Evolutionary conservation across 2,888 invertebrate species (phyloP).

Genomic region (Uloborus plumipes): DNA sequence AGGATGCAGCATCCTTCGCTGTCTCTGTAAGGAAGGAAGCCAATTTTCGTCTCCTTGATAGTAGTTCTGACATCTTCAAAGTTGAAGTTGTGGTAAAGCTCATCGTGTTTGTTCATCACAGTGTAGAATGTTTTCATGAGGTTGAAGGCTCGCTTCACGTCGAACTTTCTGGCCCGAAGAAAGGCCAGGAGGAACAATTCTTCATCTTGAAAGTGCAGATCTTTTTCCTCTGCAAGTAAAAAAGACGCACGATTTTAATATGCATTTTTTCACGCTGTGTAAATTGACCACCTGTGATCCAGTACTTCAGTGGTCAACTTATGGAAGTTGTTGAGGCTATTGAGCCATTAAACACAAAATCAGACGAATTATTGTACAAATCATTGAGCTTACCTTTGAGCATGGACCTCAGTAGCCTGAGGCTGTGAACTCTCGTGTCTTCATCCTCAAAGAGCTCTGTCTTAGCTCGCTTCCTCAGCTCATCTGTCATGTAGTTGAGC

Average conservation of each 20-base stretch:
- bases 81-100: constrained; percentile 69
- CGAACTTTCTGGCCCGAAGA: constrained; percentile 88
- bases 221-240: constrained; percentile 65
- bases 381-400: constrained; percentile 24
- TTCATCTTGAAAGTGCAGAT: constrained; percentile 73
- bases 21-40: constrained; percentile 68
- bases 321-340: too few relatives aligned
- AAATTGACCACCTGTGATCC: too few relatives aligned
- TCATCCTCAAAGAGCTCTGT: constrained; percentile 53
- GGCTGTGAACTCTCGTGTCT: constrained; percentile 41
- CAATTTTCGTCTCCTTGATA: constrained; percentile 68
- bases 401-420: constrained; percentile 34
- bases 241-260: too few relatives aligned
- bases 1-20: constrained; percentile 67
- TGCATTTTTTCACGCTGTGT: too few relatives aligned
- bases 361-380: too few relatives aligned
- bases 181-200: constrained; percentile 84
- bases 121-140: constrained; percentile 75
- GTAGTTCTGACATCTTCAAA: constrained; percentile 69
- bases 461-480: constrained; percentile 34
- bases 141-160: constrained; percentile 85
- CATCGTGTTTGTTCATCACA: constrained; percentile 69
- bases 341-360: too few relatives aligned
- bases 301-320: too few relatives aligned
- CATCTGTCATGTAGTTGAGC: constrained; percentile 36